Evolutionary conservation across 1,140 invertebrate species (phyloP), one percentile per base, ranked within the genome.

Genomic region (Drosophila obscura): DNA sequence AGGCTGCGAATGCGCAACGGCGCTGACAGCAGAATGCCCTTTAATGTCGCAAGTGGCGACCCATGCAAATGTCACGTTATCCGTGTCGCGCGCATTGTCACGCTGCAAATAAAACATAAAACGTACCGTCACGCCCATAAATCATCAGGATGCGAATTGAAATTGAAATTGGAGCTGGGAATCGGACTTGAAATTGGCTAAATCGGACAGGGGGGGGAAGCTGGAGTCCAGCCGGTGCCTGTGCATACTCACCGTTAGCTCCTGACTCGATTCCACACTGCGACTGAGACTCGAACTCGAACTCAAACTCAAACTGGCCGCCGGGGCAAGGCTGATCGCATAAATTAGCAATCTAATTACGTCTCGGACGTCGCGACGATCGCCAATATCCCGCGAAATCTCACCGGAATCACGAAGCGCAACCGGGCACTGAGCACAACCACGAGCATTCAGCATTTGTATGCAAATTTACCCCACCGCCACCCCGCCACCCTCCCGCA

Each of bases 311-410:
- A 24, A 11, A 44, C 44, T 44, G 13, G 28, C 11, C 1, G 16
- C 13, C 5, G 22, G 22, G 39, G 39, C 43, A 52, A 51, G 56
- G 58, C 46, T 49, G 66, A 82, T 57, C 72, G 84, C 83, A 87
- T 87, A 87, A 87, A 87, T 87, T 87, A 87, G 80, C 83, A 62
- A 88, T 79, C 83, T 87, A 87, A 87, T 87, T 88, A 78, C 75
- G 45, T 56, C 41, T 45, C 11, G 4, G 16, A 46, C 45, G 53
- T 53, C 58, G 52, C 31, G 35, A 28, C 19, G 57, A 63, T 73
- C 76, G 51, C 50, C 72, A 78, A 76, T 67, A 76, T 67, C 26
- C 76, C 75, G 63, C 73, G 57, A 77, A 85, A 84, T 85, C 81
- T 80, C 24, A 26, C 11, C 69, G 62, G 59, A 88, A 87, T 87